Base-by-base conservation (phyloP, 2,797 vertebrate genomes). In the Iguana delicatissima region DNA sequence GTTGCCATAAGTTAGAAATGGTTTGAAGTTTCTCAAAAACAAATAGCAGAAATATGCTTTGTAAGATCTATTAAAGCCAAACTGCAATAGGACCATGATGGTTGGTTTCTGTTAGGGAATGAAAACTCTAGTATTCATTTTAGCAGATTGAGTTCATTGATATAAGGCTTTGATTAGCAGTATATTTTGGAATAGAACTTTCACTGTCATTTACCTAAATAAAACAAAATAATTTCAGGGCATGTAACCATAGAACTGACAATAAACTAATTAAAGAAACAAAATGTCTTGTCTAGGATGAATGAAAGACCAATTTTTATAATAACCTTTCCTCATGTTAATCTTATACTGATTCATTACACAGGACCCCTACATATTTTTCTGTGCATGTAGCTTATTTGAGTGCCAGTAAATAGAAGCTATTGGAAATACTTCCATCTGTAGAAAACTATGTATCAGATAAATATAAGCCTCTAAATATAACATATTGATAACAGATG, bases 401-500 rank as follows among this genome's bases (percentile, higher is more conserved):
- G 22, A 87, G 80, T 94, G 50, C 8, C 16, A 89, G 93, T 76
- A 91, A 84, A n/a, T 86, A 59, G 91, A 90, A 94, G 80, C 86
- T 86, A 38, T 89, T 91, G 93, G 91, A 90, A 89, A 82, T 89
- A 92, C 14, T 87, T 94, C 69, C 10, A n/a, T 84, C 73, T 80
- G 82, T 92, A 90, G 77, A 86, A 91, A 94, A 81, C 90, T 94
- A 80, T 57, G 42, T 81, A 83, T 93, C 62, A 93, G 90, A 94
- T 89, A 93, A 95, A 92, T 72, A 74, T 55, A 92, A 90, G 59
- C 16, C 38, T 55, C 50, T 93, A 92, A 94, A 92, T 89, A 91
- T 1, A 90, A 24, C 59, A 50, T 93, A 96, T 93, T 93, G 76
- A 85, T 92, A 94, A 88, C 93, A 94, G 86, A 94, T 95, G 91